phyloP scores from a whole-genome alignment of 2,797 vertebrate species.

The Acrossocheilus wenchowensis region DNA sequence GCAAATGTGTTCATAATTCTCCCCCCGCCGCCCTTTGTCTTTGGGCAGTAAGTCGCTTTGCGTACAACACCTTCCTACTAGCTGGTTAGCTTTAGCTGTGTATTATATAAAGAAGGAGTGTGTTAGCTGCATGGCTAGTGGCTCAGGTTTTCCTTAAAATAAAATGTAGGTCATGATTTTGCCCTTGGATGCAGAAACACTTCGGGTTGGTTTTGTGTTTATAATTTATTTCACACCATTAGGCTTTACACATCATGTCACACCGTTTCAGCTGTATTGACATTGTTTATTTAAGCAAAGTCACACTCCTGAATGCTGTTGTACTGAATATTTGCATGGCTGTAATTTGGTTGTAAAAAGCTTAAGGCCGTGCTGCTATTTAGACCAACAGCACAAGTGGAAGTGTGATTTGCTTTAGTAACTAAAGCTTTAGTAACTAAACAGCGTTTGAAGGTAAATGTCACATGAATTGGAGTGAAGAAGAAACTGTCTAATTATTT shows the following conservation, averaged over 20 bases:
- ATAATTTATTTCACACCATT: no score
- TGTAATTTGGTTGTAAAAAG: background rate
- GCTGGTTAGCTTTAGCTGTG: constrained; percentile 52
- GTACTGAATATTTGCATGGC: background rate
- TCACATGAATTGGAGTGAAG: no score
- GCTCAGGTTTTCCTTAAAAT: background rate
- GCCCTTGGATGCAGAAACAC: no score
- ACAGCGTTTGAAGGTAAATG: no score
- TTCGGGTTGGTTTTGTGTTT: no score
- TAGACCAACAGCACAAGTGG: background rate
- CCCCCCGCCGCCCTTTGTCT: constrained; percentile 44
- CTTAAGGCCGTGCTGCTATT: background rate
- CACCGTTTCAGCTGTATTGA: no score
- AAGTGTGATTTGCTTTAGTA: background rate
- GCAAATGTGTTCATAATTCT: constrained; percentile 18
- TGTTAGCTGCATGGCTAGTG: constrained; percentile 45
- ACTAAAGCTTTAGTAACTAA: no score
- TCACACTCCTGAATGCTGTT: background rate
- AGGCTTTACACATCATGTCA: no score
- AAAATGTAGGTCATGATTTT: constrained; percentile 60
- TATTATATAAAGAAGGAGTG: constrained; percentile 6
- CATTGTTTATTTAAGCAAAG: background rate
- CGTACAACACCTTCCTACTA: constrained; percentile 42
- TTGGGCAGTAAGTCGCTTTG: constrained; percentile 30
- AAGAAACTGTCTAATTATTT: no score